Evolutionary conservation across 2,113 vertebrate genomes (phyloP).

Genomic region (Xiphophorus maculatus): DNA sequence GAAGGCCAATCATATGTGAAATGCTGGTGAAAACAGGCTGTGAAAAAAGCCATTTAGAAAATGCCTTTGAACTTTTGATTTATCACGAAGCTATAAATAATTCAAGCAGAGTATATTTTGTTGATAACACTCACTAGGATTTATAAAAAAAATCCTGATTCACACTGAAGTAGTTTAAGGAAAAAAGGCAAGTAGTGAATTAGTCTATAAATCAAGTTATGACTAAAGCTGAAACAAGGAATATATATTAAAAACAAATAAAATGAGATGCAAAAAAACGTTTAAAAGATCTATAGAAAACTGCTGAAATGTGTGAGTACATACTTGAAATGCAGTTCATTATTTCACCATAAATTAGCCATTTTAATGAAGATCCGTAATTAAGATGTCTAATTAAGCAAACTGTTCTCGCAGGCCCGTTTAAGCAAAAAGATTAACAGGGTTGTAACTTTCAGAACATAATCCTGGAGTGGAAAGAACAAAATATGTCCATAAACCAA

Average conservation of each 20-base stretch:
- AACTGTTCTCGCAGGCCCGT: too few relatives aligned
- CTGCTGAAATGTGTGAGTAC: not conserved
- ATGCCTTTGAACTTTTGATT: conserved; percentile 35
- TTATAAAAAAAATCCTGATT: not conserved
- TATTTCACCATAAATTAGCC: too few relatives aligned
- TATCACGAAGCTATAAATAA: conserved; percentile 24
- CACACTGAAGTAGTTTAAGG: not conserved
- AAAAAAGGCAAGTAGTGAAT: not conserved
- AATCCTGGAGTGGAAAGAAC: too few relatives aligned
- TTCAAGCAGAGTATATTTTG: conserved; percentile 12
- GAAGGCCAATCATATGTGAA: conserved; percentile 43
- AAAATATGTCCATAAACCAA: too few relatives aligned
- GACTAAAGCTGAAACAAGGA: not conserved
- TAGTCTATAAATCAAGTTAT: not conserved
- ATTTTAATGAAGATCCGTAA: too few relatives aligned
- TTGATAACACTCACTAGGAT: conserved; percentile 6
- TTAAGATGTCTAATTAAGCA: too few relatives aligned
- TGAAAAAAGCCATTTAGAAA: conserved; percentile 23
- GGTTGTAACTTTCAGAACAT: too few relatives aligned
- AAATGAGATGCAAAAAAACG: not conserved
- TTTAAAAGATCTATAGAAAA: not conserved
- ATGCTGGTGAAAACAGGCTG: conserved; percentile 16
- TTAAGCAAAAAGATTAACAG: too few relatives aligned
- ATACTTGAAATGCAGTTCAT: too few relatives aligned
- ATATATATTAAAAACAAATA: not conserved